Evolutionary conservation across 2,113 vertebrate genomes (phyloP), one percentile per base, ranked within the genome.

Genomic region (Triplophysa tibetana): DNA sequence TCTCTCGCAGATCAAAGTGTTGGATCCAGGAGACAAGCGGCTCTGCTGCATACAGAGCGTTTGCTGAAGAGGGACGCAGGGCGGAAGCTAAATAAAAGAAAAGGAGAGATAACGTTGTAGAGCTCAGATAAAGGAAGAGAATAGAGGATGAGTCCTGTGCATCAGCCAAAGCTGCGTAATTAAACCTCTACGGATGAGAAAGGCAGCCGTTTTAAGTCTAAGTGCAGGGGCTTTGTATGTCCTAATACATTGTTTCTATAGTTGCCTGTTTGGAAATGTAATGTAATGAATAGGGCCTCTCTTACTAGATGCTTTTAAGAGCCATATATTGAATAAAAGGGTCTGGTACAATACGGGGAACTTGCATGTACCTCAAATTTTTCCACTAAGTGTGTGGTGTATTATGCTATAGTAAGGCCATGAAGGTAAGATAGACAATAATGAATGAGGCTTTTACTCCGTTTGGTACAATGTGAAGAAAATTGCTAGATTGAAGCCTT

Each of bases 1-100:
- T 78, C 41, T 73, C 38, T 45, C 13, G 48, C 75, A 65, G 67
- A 87, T 87, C 79, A 88, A 82, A 86, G 74, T 41, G 54, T 70
- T 29, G 33, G 52, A 77, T 85, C 41, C 61, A 80, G 26, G 70
- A 81, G 62, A 78, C 60, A 76, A 66, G 54, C 33, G 58, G 82
- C 66, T 69, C 65, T 63, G 50, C 58, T 70, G 73, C 72, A 83
- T 83, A 81, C 61, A 70, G 70, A 81, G 56, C 50, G 67, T 14
- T 60, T 68, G 72, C 38, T 48, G 8, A 58, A 75, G 56, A 81
- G 58, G 41, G 50, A 52, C 52, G 3, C 11, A 68, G 62, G 67
- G 68, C 12, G 48, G 52, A 66, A 16, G 24, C 33, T 12, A 60
- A 43, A 67, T 60, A 72, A 85, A 81, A 82, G 58, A 43, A 66